phyloP scores from a whole-genome alignment of 1,140 invertebrate genomes.

The Ridgeia piscesae region DNA sequence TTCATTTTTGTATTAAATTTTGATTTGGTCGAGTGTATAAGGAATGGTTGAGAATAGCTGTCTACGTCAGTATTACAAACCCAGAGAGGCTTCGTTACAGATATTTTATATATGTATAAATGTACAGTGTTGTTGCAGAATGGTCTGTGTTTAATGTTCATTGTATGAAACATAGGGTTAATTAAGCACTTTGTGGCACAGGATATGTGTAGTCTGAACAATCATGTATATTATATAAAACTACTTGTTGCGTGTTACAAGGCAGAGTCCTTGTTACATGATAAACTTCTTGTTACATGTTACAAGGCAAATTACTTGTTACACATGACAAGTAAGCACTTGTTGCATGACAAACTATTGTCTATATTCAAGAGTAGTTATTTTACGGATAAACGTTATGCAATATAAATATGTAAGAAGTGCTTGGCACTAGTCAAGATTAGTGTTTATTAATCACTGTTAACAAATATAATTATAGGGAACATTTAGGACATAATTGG shows the following conservation, averaged over 20 bases:
- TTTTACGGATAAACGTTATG: neutral
- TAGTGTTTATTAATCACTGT: neutral
- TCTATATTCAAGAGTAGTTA: neutral
- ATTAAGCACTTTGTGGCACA: conserved; percentile 1
- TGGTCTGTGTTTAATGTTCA: neutral
- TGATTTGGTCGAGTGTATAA: neutral
- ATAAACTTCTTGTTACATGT: neutral
- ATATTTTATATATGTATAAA: neutral
- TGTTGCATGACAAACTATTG: neutral
- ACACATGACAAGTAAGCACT: neutral
- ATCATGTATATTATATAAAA: neutral
- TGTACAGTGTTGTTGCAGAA: neutral
- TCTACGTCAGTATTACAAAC: neutral
- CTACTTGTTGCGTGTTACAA: neutral
- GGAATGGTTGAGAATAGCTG: neutral
- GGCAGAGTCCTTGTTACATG: neutral
- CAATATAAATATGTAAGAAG: neutral
- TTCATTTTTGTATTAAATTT: neutral
- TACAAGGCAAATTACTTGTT: neutral
- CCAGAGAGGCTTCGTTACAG: neutral
- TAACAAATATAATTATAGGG: neutral
- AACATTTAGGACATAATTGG: neutral
- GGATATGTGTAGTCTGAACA: neutral
- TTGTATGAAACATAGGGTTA: neutral
- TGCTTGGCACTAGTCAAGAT: neutral